phyloP scores from a whole-genome alignment of 2,113 vertebrate genomes.

The Noctilio leporinus region DNA sequence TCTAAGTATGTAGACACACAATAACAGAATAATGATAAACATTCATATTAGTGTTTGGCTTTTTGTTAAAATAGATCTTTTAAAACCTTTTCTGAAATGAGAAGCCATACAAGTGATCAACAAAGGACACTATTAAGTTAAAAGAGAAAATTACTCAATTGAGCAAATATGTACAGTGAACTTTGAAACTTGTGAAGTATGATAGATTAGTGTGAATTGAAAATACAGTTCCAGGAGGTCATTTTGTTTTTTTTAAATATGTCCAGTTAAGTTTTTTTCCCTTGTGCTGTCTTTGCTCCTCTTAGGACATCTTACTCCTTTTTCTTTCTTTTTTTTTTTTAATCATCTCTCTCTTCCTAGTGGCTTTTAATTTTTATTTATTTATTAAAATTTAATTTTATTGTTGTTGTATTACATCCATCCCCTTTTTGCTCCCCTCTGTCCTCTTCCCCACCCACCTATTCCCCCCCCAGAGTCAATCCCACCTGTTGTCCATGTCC shows the following conservation, averaged over 20 bases:
- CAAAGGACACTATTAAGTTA: neutral
- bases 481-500: too few species aligned
- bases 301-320: neutral
- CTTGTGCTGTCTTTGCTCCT: neutral
- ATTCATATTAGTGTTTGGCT: neutral
- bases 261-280: neutral
- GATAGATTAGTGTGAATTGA: slow-evolving; percentile 2
- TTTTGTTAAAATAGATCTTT: slow-evolving; percentile 27
- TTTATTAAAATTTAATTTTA: too few species aligned
- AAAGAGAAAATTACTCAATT: slow-evolving; percentile 33
- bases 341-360: too few species aligned
- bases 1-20: neutral
- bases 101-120: neutral
- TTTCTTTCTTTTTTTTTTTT: too few species aligned
- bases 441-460: too few species aligned
- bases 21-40: neutral
- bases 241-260: neutral
- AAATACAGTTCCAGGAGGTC: neutral
- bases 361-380: too few species aligned
- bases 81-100: neutral
- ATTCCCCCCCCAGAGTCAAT: too few species aligned
- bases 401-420: too few species aligned
- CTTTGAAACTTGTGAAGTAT: slow-evolving; percentile 32
- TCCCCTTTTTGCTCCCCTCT: too few species aligned
- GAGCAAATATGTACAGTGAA: slow-evolving; percentile 37